A percentile compares a stretch with the other conserved stretches of the same genome.
phyloP scores from a whole-genome alignment of 2,113 vertebrate species.

The Corydoras sp. region DNA sequence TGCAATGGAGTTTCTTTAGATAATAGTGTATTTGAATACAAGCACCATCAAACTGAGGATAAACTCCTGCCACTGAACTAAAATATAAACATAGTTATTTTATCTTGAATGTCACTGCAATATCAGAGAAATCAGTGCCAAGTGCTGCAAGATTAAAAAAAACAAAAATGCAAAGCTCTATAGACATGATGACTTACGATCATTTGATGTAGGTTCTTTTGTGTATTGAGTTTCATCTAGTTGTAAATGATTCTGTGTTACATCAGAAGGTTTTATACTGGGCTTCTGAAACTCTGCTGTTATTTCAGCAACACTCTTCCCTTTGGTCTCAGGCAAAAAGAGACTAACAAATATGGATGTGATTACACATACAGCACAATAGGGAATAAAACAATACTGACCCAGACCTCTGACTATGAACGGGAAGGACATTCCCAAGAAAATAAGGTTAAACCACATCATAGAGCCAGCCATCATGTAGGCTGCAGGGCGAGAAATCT shows the following conservation, averaged over 20 bases:
- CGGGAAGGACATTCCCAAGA: conserved; percentile 77
- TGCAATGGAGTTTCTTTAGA: no score
- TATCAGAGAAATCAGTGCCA: no score
- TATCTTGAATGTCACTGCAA: no score
- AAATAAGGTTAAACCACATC: conserved; percentile 78
- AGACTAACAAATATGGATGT: conserved; percentile 65
- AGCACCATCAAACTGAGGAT: no score
- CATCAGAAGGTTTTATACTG: conserved; percentile 45
- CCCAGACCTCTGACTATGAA: conserved; percentile 73
- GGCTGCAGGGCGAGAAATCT: conserved; percentile 75
- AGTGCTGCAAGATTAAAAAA: no score
- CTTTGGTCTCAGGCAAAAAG: conserved; percentile 85
- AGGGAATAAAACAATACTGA: conserved; percentile 77
- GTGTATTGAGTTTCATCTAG: neutral
- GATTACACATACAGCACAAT: conserved; percentile 70
- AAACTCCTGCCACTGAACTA: no score
- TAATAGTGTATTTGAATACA: no score
- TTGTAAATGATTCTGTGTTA: neutral
- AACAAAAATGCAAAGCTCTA: no score
- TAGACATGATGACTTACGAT: no score
- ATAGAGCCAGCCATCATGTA: conserved; percentile 78
- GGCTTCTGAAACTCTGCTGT: conserved; percentile 65
- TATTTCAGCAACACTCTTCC: conserved; percentile 80
- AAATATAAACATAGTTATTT: no score
- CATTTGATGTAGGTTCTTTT: no score